Evolutionary conservation across 2,113 vertebrate genomes (phyloP).

Genomic region (Myocastor coypus): DNA sequence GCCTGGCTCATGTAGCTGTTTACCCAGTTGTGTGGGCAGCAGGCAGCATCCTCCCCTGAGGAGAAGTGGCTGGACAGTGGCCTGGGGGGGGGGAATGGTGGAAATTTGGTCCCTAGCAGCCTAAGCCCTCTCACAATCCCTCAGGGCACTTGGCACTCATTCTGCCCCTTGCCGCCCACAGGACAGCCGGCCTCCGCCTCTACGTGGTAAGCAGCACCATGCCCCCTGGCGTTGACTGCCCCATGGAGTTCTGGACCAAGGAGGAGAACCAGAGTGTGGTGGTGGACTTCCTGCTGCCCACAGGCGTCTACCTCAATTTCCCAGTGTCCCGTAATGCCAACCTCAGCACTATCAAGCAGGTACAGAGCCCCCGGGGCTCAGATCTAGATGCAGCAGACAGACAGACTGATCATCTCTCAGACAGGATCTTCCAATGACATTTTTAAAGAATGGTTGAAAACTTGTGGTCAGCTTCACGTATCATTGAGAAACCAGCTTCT

Average conservation of each 20-base stretch:
- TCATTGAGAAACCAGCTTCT: neutral
- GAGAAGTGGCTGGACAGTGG: neutral
- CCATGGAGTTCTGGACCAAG: slow-evolving; percentile 95
- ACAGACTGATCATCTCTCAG: neutral
- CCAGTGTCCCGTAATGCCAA: slow-evolving; percentile 93
- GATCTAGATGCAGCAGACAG: no score
- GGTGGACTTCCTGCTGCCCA: slow-evolving; percentile 97
- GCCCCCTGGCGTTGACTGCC: slow-evolving; percentile 96
- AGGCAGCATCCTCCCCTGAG: neutral
- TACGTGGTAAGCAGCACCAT: slow-evolving; percentile 89
- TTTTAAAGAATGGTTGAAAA: neutral
- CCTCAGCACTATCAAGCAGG: slow-evolving; percentile 95
- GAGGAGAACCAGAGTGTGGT: slow-evolving; percentile 91
- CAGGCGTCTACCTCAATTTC: slow-evolving; percentile 96
- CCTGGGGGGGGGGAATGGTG: fast-evolving
- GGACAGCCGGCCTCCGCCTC: slow-evolving; percentile 87
- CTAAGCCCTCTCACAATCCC: neutral
- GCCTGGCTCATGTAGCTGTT: neutral
- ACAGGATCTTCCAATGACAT: neutral
- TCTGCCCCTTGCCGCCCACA: slow-evolving; percentile 75
- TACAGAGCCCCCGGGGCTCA: slow-evolving; percentile 69
- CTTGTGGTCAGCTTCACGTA: neutral
- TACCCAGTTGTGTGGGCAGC: neutral
- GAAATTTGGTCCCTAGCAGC: neutral
- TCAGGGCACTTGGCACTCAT: neutral